Evolutionary conservation across 1,140 invertebrate species (phyloP).

Genomic region (Adoxophyes honmai): DNA sequence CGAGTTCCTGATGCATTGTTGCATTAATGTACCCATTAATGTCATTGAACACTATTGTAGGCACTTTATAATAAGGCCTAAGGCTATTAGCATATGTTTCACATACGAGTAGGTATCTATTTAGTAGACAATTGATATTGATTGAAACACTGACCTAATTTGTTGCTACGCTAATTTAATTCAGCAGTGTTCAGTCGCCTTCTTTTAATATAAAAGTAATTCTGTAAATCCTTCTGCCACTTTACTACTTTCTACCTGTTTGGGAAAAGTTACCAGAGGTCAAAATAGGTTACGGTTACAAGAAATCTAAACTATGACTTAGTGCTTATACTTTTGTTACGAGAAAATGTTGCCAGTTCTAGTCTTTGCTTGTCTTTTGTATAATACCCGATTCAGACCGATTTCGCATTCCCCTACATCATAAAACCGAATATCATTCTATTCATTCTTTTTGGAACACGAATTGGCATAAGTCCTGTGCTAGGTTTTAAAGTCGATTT

Average conservation of each 20-base stretch:
- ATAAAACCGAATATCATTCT: conserved; percentile 8
- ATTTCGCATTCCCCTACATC: conserved; percentile 8
- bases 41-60: conserved; percentile 6
- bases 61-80: neutral
- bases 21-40: conserved; percentile 13
- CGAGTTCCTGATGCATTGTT: conserved; percentile 12
- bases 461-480: conserved; percentile 5
- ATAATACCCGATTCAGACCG: neutral
- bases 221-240: too few relatives aligned
- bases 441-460: neutral
- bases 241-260: too few relatives aligned
- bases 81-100: conserved; percentile 9
- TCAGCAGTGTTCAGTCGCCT: too few relatives aligned
- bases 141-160: conserved; percentile 8
- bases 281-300: too few relatives aligned
- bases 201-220: too few relatives aligned
- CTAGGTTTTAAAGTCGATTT: conserved; percentile 6
- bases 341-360: too few relatives aligned
- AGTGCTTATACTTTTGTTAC: too few relatives aligned
- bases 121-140: neutral
- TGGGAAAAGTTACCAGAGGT: too few relatives aligned
- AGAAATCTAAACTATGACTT: too few relatives aligned
- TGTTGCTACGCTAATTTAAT: neutral
- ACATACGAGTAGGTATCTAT: neutral
- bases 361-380: neutral